phyloP scores from a whole-genome alignment of 2,888 invertebrate species.

The Phytoseiulus persimilis region DNA sequence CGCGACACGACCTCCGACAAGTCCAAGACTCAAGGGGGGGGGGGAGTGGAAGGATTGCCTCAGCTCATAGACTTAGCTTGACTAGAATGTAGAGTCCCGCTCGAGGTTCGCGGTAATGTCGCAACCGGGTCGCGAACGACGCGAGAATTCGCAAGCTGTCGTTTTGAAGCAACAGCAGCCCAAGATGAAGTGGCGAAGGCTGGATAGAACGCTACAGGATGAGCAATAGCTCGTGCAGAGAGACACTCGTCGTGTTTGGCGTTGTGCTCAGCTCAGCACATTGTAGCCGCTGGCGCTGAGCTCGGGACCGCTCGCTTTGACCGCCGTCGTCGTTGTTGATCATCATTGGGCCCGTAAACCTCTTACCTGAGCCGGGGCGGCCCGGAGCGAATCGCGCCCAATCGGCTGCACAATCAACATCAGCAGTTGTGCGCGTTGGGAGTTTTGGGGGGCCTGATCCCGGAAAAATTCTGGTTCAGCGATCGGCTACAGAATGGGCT shows the following conservation, averaged over 20 bases:
- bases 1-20: too few relatives aligned
- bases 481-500: too few relatives aligned
- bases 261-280: constrained; percentile 5
- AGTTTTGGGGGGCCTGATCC: too few relatives aligned
- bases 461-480: too few relatives aligned
- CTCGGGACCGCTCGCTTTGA: not conserved
- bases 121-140: too few relatives aligned
- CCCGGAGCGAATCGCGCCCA: not conserved
- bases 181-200: not conserved
- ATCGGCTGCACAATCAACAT: not conserved
- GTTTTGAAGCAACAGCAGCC: not conserved
- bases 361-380: not conserved
- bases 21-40: too few relatives aligned
- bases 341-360: not conserved
- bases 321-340: not conserved
- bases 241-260: not conserved
- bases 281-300: not conserved
- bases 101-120: too few relatives aligned
- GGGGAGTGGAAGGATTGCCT: too few relatives aligned
- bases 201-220: not conserved
- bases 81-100: too few relatives aligned
- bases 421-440: not conserved
- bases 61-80: too few relatives aligned
- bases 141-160: not conserved
- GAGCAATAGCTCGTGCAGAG: not conserved